These are phyloP conservation scores for Copidosoma floridanum DNA, from an alignment of 1,140 invertebrate species.

Conservation along the genomic window DNA sequence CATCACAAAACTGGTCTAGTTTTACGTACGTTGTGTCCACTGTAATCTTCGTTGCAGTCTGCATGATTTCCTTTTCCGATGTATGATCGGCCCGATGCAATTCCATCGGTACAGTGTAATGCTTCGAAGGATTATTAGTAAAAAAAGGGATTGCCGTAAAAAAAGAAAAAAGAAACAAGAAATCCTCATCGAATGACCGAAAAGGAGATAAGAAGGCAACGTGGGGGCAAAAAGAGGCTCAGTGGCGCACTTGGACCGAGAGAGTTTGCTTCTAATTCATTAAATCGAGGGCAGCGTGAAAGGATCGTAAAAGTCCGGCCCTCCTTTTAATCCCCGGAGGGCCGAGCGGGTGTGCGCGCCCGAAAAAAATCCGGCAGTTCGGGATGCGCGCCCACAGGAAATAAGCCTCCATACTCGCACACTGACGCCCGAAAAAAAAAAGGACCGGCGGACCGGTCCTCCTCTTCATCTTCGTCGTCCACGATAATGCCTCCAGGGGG, in stretches of 20 bases:
- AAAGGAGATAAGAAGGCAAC: too few relatives aligned
- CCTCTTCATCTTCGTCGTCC: not conserved
- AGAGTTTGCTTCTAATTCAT: constrained; percentile 7
- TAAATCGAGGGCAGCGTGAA: not conserved
- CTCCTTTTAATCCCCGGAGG: constrained; percentile 1
- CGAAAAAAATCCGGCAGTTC: not conserved
- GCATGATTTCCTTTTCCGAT: too few relatives aligned
- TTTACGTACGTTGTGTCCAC: too few relatives aligned
- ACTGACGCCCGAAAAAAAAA: too few relatives aligned
- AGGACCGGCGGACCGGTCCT: too few relatives aligned
- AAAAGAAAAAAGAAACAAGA: not conserved
- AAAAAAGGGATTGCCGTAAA: not conserved
- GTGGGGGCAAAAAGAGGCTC: not conserved
- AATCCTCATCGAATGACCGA: not conserved
- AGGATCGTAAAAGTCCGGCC: not conserved
- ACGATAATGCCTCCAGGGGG: constrained; percentile 20
- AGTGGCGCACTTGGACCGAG: not conserved
- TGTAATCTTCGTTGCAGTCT: too few relatives aligned
- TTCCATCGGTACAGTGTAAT: too few relatives aligned
- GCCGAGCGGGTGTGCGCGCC: too few relatives aligned
- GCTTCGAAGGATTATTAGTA: not conserved
- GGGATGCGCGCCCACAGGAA: not conserved
- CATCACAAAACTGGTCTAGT: too few relatives aligned
- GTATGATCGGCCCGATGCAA: too few relatives aligned
- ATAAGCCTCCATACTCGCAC: too few relatives aligned